These are phyloP conservation scores for Neotoma lepida DNA, from an alignment of 2,113 vertebrate genomes.

Conservation along the genomic window DNA sequence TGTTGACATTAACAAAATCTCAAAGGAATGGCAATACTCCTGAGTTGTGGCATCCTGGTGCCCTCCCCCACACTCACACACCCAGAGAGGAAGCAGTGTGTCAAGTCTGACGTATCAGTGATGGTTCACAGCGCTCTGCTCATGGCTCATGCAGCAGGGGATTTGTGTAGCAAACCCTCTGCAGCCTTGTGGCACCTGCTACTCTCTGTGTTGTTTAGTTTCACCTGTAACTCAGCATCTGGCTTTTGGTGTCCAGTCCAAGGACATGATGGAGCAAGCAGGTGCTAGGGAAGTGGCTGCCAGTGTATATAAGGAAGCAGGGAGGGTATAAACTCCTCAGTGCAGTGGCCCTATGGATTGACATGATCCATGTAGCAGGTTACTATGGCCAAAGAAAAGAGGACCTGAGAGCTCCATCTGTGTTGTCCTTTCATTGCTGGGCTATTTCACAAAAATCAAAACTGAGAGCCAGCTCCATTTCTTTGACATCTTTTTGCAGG, in stretches of 20 bases:
- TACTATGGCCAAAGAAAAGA: neutral
- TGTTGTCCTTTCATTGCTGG: neutral
- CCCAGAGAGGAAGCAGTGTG: rapidly evolving
- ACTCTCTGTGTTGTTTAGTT: neutral
- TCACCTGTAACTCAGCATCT: neutral
- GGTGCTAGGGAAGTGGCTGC: neutral
- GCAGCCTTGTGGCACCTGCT: too few species aligned
- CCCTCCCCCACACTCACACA: too few species aligned
- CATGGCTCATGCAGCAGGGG: rapidly evolving
- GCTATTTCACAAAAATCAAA: neutral
- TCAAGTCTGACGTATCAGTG: rapidly evolving
- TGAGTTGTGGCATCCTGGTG: rapidly evolving
- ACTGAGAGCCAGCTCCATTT: neutral
- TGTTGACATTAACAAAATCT: slow-evolving; percentile 39
- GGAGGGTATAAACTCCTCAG: neutral
- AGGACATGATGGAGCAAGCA: neutral
- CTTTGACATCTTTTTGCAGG: neutral
- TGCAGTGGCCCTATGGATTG: neutral
- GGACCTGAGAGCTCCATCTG: neutral
- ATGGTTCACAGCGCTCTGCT: neutral
- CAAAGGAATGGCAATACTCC: neutral
- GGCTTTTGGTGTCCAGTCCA: neutral
- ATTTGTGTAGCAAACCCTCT: neutral
- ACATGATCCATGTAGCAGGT: too few species aligned
- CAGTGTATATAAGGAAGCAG: neutral